These are phyloP conservation scores for Rhimphoctona megacephalus DNA, from an alignment of 2,888 invertebrate genomes.

Conservation along the genomic window DNA sequence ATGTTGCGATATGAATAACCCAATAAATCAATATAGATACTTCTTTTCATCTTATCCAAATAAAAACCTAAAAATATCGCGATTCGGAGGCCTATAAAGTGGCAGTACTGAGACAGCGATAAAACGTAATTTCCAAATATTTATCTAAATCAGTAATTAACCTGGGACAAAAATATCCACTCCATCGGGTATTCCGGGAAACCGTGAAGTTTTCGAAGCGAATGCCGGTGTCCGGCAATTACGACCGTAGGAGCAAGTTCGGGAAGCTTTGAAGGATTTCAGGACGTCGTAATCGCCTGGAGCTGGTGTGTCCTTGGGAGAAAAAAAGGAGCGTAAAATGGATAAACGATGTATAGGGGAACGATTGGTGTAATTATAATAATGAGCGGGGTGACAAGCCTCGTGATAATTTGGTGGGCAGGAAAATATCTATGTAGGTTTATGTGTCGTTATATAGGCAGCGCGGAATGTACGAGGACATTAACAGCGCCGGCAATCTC, in stretches of 20 bases:
- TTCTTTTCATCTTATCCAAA: neutral
- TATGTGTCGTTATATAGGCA: neutral
- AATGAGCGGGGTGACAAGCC: constrained; percentile 22
- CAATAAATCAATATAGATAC: neutral
- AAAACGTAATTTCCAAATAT: neutral
- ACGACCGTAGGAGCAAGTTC: constrained; percentile 70
- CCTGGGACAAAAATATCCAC: constrained; percentile 69
- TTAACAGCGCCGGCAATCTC: neutral
- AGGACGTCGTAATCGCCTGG: constrained; percentile 72
- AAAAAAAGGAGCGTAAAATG: constrained; percentile 33
- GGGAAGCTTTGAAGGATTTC: constrained; percentile 72
- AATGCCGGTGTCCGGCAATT: constrained; percentile 68
- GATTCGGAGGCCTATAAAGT: neutral
- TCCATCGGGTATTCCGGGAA: constrained; percentile 52
- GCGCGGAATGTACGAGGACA: neutral
- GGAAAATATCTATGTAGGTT: neutral
- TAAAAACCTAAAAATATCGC: neutral
- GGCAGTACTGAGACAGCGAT: neutral
- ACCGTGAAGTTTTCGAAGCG: constrained; percentile 66
- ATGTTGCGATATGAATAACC: neutral
- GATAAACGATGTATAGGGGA: neutral
- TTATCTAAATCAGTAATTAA: constrained; percentile 24
- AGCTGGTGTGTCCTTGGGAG: constrained; percentile 70
- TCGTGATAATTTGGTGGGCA: constrained; percentile 27
- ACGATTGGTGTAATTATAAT: constrained; percentile 14